These are phyloP conservation scores for Emydura subglobosa DNA, from an alignment of 2,113 vertebrate genomes.

Conservation along the genomic window DNA sequence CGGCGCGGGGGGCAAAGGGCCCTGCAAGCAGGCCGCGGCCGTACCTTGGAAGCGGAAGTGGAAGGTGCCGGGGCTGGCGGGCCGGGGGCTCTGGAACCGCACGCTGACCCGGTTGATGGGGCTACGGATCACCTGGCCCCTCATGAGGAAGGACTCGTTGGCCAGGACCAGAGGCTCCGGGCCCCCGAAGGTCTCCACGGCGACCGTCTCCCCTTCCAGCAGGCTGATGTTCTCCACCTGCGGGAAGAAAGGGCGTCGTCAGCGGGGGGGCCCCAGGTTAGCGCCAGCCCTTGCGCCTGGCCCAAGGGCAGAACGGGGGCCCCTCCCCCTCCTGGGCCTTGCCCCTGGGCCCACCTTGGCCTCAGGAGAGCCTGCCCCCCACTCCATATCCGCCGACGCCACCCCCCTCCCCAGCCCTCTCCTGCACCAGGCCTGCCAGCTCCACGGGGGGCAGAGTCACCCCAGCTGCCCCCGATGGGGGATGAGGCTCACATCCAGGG, in stretches of 20 bases:
- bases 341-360: not conserved
- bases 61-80: constrained; percentile 81
- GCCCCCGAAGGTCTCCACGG: constrained; percentile 86
- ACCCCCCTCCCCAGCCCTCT: not conserved
- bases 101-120: constrained; percentile 91
- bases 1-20: not conserved
- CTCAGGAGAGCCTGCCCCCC: not conserved
- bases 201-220: constrained; percentile 86
- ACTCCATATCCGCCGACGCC: not conserved
- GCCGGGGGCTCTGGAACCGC: constrained; percentile 85
- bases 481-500: too few species aligned
- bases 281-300: not conserved
- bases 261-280: not conserved
- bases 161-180: constrained; percentile 88
- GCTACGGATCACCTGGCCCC: constrained; percentile 92
- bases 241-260: not conserved
- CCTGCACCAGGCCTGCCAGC: not conserved
- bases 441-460: not conserved
- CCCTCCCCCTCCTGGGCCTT: not conserved
- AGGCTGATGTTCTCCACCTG: constrained; percentile 95
- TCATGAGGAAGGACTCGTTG: constrained; percentile 93
- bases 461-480: not conserved
- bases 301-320: not conserved
- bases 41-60: constrained; percentile 92
- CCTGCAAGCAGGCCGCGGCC: not conserved